These are phyloP conservation scores for Drosophila murphyi DNA, from an alignment of 1,140 invertebrate genomes.

Conservation along the genomic window DNA sequence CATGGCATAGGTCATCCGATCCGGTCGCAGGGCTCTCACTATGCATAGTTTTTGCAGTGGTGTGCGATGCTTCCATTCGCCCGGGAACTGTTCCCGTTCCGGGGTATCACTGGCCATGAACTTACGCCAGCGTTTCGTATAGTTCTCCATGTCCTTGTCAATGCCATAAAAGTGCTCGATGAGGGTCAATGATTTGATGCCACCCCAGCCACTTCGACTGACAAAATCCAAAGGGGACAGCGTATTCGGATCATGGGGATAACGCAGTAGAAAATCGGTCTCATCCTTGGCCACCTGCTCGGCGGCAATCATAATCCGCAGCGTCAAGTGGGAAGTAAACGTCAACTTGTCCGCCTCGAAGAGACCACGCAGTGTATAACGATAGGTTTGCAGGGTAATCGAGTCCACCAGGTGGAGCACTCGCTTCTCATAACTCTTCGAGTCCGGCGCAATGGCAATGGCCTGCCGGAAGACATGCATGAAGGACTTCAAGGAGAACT, in stretches of 20 bases:
- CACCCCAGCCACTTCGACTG: slow-evolving; percentile 93
- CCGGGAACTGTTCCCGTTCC: slow-evolving; percentile 96
- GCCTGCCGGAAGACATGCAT: slow-evolving; percentile 96
- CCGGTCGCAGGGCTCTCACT: slow-evolving; percentile 94
- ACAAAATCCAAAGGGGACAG: slow-evolving; percentile 94
- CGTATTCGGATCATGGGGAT: slow-evolving; percentile 88
- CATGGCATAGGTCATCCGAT: slow-evolving; percentile 86
- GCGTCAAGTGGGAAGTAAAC: slow-evolving; percentile 94
- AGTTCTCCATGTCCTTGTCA: slow-evolving; percentile 97
- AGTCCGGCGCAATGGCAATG: slow-evolving; percentile 88
- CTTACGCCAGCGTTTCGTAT: slow-evolving; percentile 96
- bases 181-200: slow-evolving; percentile 91
- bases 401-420: slow-evolving; percentile 93
- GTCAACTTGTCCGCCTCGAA: slow-evolving; percentile 98
- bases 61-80: slow-evolving; percentile 98
- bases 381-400: slow-evolving; percentile 94
- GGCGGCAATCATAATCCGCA: slow-evolving; percentile 89
- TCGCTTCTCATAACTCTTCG: slow-evolving; percentile 89
- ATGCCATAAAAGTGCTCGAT: slow-evolving; percentile 95
- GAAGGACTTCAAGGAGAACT: slow-evolving; percentile 98
- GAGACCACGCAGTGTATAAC: slow-evolving; percentile 95
- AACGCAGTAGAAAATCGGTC: slow-evolving; percentile 95
- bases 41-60: slow-evolving; percentile 95
- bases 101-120: slow-evolving; percentile 96
- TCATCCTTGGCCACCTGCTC: slow-evolving; percentile 90